A percentile compares a stretch with the other conserved stretches of the same genome.
These are phyloP conservation scores for Vanessa tameamea DNA, from an alignment of 1,140 invertebrate species.

Conservation along the genomic window DNA sequence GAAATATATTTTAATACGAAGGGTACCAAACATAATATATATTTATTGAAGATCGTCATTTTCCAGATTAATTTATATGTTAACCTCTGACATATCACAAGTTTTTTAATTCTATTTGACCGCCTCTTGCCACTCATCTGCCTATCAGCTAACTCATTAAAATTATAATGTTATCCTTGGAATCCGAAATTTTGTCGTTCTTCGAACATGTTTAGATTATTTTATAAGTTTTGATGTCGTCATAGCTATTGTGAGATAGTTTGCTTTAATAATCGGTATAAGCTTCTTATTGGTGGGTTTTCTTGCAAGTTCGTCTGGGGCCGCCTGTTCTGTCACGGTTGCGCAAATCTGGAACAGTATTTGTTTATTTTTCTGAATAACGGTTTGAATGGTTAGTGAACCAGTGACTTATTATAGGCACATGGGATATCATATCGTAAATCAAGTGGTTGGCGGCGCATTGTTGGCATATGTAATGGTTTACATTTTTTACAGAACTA, in stretches of 20 bases:
- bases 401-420: no score
- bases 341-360: no score
- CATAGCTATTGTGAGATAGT: neutral
- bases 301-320: no score
- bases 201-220: slow-evolving; percentile 4
- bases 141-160: slow-evolving; percentile 46
- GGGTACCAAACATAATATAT: neutral
- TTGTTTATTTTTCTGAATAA: no score
- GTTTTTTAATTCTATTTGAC: slow-evolving; percentile 48
- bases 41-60: slow-evolving; percentile 6
- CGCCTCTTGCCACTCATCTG: slow-evolving; percentile 38
- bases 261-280: no score
- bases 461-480: neutral
- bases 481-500: no score
- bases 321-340: no score
- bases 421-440: no score
- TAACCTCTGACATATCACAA: slow-evolving; percentile 28
- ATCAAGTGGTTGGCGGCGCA: no score
- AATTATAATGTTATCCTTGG: slow-evolving; percentile 58
- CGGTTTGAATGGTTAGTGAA: no score
- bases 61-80: neutral
- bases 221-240: neutral
- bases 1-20: no score
- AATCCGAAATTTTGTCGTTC: slow-evolving; percentile 48
- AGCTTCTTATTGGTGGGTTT: no score